Base-by-base conservation (phyloP, 2,888 invertebrate genomes). In the Magallana nippona region DNA sequence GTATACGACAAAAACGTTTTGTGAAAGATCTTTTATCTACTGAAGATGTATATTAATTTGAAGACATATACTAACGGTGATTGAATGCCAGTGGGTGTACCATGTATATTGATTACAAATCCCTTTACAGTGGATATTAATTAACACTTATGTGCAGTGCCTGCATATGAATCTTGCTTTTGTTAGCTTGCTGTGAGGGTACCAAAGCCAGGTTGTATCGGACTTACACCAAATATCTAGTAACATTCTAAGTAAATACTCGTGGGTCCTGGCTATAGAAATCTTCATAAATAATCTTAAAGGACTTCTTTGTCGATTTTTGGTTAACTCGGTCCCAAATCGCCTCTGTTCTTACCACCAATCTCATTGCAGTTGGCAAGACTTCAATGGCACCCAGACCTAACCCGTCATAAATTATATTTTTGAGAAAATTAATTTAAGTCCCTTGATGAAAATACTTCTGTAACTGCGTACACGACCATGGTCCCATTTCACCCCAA, bases 381-480 rank as follows among this genome's bases (percentile, higher is more conserved):
- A 27, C 27, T 71, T 71, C 71, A 71, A 71, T 22, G 27, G 32
- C 71, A 71, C 71, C 22, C 22, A 27, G 27, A 71, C 15, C 27
- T 71, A 71, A 15, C 22, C 13, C 15, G 71, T 71, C 71, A 71
- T 71, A 71, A 71, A 71, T 71, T 71, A 71, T 27, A 71, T 27
- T 44, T 44, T 44, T 27, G 71, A 71, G 22, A 71, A 71, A 71
- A 71, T 71, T 71, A 71, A 71, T 71, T 71, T 22, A 13, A 22
- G 22, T 63, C 63, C 15, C 22, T 71, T 71, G 71, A 71, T 71
- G 27, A 27, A 71, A 71, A 71, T 71, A 32, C 27, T 71, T 71
- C 71, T 71, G 71, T 71, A 71, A 15, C 71, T 22, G 27, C 71
- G 71, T 27, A 15, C 13, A 13, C 27, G 27, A 27, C 27, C 22